Conservation (phyloP, 2,888 invertebrate species). For the Philonicus albiceps region DNA sequence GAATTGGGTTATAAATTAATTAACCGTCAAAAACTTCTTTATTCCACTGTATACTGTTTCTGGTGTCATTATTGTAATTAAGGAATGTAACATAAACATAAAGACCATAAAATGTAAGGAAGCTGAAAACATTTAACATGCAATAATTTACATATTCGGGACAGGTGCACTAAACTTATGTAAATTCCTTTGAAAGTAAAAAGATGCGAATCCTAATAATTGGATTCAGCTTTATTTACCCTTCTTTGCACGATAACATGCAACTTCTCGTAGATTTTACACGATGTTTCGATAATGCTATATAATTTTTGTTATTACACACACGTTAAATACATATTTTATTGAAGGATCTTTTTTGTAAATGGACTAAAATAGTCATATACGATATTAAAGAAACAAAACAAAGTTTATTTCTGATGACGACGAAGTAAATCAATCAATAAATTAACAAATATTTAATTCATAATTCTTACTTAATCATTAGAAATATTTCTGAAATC, state of each 20-base stretch:
- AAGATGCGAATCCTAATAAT: not conserved
- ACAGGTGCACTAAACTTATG: not conserved
- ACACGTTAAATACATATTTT: too few species aligned
- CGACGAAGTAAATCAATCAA: too few species aligned
- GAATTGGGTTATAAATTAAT: too few species aligned
- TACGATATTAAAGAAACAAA: too few species aligned
- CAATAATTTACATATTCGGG: not conserved
- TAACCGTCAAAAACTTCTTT: too few species aligned
- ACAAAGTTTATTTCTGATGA: too few species aligned
- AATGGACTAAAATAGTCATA: too few species aligned
- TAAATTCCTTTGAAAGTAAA: not conserved
- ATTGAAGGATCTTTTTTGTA: too few species aligned
- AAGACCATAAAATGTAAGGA: not conserved
- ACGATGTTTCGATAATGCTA: not conserved
- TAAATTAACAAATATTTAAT: too few species aligned
- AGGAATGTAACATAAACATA: not conserved
- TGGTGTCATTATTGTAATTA: not conserved
- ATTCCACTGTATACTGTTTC: not conserved
- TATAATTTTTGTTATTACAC: not conserved
- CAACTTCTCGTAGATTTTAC: not conserved
- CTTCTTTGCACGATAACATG: not conserved
- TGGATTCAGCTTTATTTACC: not conserved
- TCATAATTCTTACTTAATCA: too few species aligned
- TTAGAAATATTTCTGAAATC: too few species aligned
- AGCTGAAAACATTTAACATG: not conserved